Evolutionary conservation across 2,797 vertebrate species (phyloP).

Genomic region (Lutjanus campechanus): DNA sequence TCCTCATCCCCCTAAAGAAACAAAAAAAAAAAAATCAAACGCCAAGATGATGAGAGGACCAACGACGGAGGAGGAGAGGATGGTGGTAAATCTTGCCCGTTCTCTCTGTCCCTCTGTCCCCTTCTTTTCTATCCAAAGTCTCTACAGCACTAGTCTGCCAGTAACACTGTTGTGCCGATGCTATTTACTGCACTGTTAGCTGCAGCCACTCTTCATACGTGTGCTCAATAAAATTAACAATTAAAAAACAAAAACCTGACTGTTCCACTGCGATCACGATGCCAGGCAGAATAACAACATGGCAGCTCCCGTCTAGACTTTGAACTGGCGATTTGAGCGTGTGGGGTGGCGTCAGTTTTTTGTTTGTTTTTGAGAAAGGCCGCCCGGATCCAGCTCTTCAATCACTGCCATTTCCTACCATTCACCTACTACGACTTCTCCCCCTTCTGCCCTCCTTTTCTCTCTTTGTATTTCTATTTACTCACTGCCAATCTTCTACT

Average conservation of each 20-base stretch:
- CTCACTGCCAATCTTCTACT: slow-evolving; percentile 69
- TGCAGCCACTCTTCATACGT: slow-evolving; percentile 32
- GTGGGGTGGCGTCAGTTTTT: slow-evolving; percentile 17
- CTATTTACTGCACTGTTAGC: slow-evolving; percentile 44
- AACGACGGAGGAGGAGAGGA: slow-evolving; percentile 65
- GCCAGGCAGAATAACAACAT: slow-evolving; percentile 33
- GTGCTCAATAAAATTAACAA: slow-evolving; percentile 8
- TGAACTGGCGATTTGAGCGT: slow-evolving; percentile 11
- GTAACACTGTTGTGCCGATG: slow-evolving; percentile 70
- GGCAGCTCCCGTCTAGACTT: slow-evolving; percentile 53
- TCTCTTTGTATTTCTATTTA: slow-evolving; percentile 35
- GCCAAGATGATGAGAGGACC: slow-evolving; percentile 72
- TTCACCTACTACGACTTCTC: background rate
- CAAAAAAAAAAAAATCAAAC: slow-evolving; percentile 58
- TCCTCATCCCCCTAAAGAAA: slow-evolving; percentile 46
- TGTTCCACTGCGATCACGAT: slow-evolving; percentile 47
- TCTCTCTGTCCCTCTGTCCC: slow-evolving; percentile 51
- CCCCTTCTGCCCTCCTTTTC: background rate
- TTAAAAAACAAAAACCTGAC: slow-evolving; percentile 34
- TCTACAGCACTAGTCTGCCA: slow-evolving; percentile 79
- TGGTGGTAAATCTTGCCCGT: slow-evolving; percentile 16
- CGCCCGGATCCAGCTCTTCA: slow-evolving; percentile 56
- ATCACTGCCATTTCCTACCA: slow-evolving; percentile 71
- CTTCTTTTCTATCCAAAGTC: slow-evolving; percentile 63
- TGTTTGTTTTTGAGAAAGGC: slow-evolving; percentile 6